Evolutionary conservation across 2,888 invertebrate species (phyloP).

Genomic region (Machimus rusticus): DNA sequence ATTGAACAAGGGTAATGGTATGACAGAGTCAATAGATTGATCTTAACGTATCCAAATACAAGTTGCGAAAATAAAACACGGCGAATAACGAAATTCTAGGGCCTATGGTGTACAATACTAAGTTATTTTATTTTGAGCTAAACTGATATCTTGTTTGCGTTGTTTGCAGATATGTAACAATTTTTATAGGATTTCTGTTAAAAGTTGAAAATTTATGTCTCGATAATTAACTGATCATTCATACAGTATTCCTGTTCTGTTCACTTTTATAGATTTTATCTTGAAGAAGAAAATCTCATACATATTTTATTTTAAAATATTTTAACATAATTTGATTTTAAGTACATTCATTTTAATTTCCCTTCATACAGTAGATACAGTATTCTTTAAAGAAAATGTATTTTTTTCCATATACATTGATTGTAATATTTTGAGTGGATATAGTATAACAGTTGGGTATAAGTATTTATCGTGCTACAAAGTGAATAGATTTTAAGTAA

Average conservation of each 20-base stretch:
- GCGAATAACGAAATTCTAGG: not conserved
- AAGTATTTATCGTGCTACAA: not conserved
- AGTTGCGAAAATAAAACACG: not conserved
- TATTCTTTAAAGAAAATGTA: not conserved
- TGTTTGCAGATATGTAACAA: not conserved
- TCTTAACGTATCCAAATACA: not conserved
- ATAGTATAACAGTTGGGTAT: not conserved
- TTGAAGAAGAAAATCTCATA: not conserved
- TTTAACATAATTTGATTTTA: not conserved
- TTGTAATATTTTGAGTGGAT: not conserved
- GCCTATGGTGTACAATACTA: not conserved
- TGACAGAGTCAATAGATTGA: not conserved
- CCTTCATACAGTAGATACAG: not conserved
- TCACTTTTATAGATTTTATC: not conserved
- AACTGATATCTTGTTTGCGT: not conserved
- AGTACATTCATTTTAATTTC: not conserved
- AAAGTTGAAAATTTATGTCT: not conserved
- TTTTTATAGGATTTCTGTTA: not conserved
- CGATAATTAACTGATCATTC: not conserved
- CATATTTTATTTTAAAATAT: not conserved
- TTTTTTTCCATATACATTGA: not conserved
- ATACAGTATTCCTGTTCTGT: not conserved
- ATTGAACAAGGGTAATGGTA: not conserved
- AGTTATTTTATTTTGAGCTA: not conserved
- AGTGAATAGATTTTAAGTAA: not conserved